Conservation (phyloP, 1,140 invertebrate species). For the Sycobia sp. region DNA sequence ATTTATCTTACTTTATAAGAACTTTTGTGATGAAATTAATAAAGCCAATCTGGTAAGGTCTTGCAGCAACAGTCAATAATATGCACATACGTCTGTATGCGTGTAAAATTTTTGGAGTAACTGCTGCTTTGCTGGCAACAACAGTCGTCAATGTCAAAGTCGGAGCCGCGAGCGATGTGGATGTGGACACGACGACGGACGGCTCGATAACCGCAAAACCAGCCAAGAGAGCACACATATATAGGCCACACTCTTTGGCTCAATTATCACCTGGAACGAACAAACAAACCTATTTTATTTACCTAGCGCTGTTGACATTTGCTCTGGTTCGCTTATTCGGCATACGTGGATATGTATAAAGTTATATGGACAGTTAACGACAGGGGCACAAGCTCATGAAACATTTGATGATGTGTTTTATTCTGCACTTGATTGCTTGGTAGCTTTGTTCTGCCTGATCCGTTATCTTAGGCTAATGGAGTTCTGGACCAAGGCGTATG, state of each 20-base stretch:
- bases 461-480: too few species aligned
- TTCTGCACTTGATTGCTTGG: too few species aligned
- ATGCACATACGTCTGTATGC: neutral
- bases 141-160: slow-evolving; percentile 32
- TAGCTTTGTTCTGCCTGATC: too few species aligned
- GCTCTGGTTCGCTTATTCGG: neutral
- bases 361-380: neutral
- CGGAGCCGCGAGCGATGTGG: neutral
- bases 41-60: neutral
- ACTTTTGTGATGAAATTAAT: neutral
- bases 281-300: slow-evolving; percentile 20
- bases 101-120: neutral
- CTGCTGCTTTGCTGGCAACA: slow-evolving; percentile 22
- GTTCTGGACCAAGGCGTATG: too few species aligned
- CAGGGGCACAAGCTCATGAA: too few species aligned
- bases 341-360: too few species aligned
- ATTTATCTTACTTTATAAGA: neutral
- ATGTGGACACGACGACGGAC: neutral
- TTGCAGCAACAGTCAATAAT: neutral
- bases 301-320: slow-evolving; percentile 29
- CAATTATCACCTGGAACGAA: slow-evolving; percentile 22
- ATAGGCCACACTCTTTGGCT: slow-evolving; percentile 4
- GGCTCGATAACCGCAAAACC: slow-evolving; percentile 10
- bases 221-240: slow-evolving; percentile 7
- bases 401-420: too few species aligned